A percentile compares a stretch with the other conserved stretches of the same genome.
Conservation (phyloP, 2,797 vertebrate genomes). For the Thalassophryne amazonica region DNA sequence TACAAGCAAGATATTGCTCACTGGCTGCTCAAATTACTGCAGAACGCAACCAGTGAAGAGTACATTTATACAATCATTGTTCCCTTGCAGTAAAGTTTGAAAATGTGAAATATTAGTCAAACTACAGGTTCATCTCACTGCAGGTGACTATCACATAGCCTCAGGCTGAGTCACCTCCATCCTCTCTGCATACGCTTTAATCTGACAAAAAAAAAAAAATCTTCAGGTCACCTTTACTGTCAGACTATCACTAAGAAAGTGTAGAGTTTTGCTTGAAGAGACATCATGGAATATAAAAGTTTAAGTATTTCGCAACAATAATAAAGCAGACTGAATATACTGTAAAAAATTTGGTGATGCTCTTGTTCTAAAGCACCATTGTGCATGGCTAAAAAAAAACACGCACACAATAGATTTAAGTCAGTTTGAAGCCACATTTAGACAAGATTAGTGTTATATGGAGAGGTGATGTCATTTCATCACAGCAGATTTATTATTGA, state of each 20-base stretch:
- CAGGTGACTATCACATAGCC: slow-evolving; percentile 43
- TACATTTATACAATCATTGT: slow-evolving; percentile 20
- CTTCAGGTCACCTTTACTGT: slow-evolving; percentile 54
- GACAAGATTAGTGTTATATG: no score
- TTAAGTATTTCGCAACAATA: slow-evolving; percentile 18
- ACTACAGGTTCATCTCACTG: slow-evolving; percentile 10
- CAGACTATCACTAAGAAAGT: slow-evolving; percentile 22
- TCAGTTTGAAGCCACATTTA: no score
- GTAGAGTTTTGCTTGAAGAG: slow-evolving; percentile 36
- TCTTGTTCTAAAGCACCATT: no score
- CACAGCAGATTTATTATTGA: no score
- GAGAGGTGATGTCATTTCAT: no score
- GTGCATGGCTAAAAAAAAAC: no score
- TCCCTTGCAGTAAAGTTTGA: slow-evolving; percentile 8
- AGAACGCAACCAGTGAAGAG: slow-evolving; percentile 9
- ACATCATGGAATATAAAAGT: slow-evolving; percentile 35
- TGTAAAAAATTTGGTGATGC: no score
- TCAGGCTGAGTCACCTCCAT: slow-evolving; percentile 47
- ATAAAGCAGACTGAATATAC: neutral
- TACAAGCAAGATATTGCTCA: slow-evolving; percentile 4
- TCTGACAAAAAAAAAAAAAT: slow-evolving; percentile 36
- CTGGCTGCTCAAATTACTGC: slow-evolving; percentile 9
- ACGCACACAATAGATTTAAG: no score
- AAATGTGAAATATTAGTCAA: slow-evolving; percentile 35
- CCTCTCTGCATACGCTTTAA: slow-evolving; percentile 48